Conservation (phyloP, 2,113 vertebrate species). For the Oryzias woworae region DNA sequence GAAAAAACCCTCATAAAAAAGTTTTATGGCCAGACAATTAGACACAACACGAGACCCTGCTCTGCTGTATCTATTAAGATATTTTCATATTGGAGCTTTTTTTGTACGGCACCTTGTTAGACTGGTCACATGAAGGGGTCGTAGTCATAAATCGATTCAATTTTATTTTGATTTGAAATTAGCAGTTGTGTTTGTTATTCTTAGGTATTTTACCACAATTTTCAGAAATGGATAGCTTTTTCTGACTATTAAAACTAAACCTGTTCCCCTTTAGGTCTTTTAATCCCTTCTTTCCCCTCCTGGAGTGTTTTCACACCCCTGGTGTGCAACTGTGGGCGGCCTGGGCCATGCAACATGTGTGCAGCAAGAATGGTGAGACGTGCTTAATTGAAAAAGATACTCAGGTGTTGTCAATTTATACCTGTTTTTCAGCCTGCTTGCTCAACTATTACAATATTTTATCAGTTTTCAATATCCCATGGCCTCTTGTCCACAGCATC, state of each 20-base stretch:
- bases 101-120: too few relatives aligned
- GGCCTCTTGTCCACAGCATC: constrained; percentile 76
- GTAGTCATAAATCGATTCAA: too few relatives aligned
- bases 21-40: too few relatives aligned
- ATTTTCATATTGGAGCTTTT: too few relatives aligned
- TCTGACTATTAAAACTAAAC: background rate
- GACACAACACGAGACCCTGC: too few relatives aligned
- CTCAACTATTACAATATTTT: background rate
- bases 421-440: background rate
- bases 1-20: too few relatives aligned
- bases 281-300: constrained; percentile 95
- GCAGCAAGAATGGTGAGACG: constrained; percentile 95
- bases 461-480: background rate
- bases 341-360: constrained; percentile 99
- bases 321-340: constrained; percentile 98
- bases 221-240: too few relatives aligned
- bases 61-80: too few relatives aligned
- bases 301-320: constrained; percentile 94
- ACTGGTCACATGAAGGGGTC: too few relatives aligned
- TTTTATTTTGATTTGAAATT: too few relatives aligned
- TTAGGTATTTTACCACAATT: too few relatives aligned
- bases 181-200: too few relatives aligned
- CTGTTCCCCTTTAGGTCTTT: constrained; percentile 84
- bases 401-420: background rate
- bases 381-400: background rate